Percentiles rank a stretch among this genome's conserved stretches.
Evolutionary conservation across 2,113 vertebrate species (phyloP).

Genomic region (Periophthalmus modestus): DNA sequence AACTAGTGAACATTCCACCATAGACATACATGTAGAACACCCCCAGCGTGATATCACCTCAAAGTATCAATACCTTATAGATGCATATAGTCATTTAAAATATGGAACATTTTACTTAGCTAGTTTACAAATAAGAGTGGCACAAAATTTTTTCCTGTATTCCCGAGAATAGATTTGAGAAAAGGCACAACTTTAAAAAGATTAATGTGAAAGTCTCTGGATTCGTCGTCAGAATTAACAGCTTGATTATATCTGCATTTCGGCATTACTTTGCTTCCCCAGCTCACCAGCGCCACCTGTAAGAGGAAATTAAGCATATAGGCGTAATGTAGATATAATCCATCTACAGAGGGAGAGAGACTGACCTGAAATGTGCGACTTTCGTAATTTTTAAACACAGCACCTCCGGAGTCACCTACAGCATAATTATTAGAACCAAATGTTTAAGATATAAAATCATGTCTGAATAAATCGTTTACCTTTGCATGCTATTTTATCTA

Average conservation of each 20-base stretch:
- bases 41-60: too few relatives aligned
- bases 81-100: background rate
- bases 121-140: slow-evolving; percentile 43
- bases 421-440: background rate
- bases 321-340: too few relatives aligned
- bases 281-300: slow-evolving; percentile 71
- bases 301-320: background rate
- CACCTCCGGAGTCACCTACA: slow-evolving; percentile 77
- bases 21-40: too few relatives aligned
- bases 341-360: background rate
- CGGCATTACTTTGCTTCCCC: slow-evolving; percentile 42
- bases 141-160: background rate
- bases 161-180: slow-evolving; percentile 51
- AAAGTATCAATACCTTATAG: background rate
- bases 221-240: background rate
- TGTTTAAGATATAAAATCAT: background rate
- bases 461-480: slow-evolving; percentile 49
- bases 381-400: slow-evolving; percentile 61
- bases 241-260: rapidly evolving
- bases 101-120: slow-evolving; percentile 1
- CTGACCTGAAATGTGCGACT: slow-evolving; percentile 69
- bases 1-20: too few relatives aligned
- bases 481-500: slow-evolving; percentile 66
- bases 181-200: slow-evolving; percentile 63
- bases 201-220: slow-evolving; percentile 73